Evolutionary conservation across 2,797 vertebrate species (phyloP).

Genomic region (Columba guinea): DNA sequence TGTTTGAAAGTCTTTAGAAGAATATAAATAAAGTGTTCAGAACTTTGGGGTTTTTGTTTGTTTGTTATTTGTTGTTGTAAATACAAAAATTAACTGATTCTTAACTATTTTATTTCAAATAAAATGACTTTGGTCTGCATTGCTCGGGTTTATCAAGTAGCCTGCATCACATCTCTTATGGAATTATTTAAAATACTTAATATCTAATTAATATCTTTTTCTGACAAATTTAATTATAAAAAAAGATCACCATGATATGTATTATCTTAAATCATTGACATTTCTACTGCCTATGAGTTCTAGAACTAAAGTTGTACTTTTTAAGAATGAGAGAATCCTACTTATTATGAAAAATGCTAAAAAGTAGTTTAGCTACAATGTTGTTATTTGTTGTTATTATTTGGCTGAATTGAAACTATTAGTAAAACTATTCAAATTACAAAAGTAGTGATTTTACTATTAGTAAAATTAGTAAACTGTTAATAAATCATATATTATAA

Average conservation of each 20-base stretch:
- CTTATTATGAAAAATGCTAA: background rate
- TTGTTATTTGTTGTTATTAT: background rate
- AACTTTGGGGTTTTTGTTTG: background rate
- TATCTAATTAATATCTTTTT: background rate
- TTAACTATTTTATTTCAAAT: background rate
- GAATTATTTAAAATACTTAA: background rate
- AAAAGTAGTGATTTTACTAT: too few relatives aligned
- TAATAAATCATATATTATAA: background rate
- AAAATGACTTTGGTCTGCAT: background rate
- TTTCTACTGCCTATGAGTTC: background rate
- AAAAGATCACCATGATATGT: fast-evolving
- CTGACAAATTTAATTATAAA: background rate
- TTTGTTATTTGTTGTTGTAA: background rate
- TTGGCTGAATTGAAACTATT: too few relatives aligned
- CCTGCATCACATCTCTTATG: background rate
- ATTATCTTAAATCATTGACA: background rate
- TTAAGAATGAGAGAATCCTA: background rate
- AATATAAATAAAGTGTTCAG: background rate
- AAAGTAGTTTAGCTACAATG: background rate
- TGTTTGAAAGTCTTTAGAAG: background rate
- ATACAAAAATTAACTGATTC: background rate
- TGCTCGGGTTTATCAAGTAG: background rate
- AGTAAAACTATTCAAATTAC: too few relatives aligned
- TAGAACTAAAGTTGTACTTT: background rate
- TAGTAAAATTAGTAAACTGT: background rate